Percentiles rank a stretch among this genome's conserved stretches.
phyloP scores from a whole-genome alignment of 1,140 invertebrate species.

The Potamilus streckersoni region DNA sequence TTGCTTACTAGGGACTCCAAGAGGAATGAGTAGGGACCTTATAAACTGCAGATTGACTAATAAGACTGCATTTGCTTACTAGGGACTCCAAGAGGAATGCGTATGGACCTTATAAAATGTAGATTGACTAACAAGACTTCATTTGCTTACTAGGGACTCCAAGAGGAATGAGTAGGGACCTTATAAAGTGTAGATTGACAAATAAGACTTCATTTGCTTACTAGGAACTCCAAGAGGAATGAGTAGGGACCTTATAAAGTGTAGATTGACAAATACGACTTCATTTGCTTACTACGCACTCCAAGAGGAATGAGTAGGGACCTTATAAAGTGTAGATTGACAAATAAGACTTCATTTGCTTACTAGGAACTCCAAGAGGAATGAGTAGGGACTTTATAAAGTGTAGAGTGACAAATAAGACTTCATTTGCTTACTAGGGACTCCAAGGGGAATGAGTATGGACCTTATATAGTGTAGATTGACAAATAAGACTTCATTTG shows the following conservation, averaged over 20 bases:
- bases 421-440: conserved; percentile 66
- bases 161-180: too few relatives aligned
- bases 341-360: too few relatives aligned
- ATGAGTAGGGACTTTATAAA: conserved; percentile 88
- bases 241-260: conserved; percentile 86
- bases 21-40: conserved; percentile 85
- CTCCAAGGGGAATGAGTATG: conserved; percentile 89
- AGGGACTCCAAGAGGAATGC: conserved; percentile 86
- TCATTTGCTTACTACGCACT: conserved; percentile 70
- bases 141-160: too few relatives aligned
- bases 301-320: conserved; percentile 75
- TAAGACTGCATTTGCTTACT: neutral
- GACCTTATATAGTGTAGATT: conserved; percentile 77
- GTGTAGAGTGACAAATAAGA: conserved; percentile 74
- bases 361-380: conserved; percentile 81
- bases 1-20: conserved; percentile 76
- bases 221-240: conserved; percentile 84
- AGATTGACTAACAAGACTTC: conserved; percentile 35
- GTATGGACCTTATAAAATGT: conserved; percentile 84
- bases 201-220: too few relatives aligned
- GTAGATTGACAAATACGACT: too few relatives aligned
- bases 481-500: conserved; percentile 36
- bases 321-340: too few relatives aligned
- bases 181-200: too few relatives aligned
- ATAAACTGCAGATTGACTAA: conserved; percentile 81